These are phyloP conservation scores for Protonemura montana DNA, from an alignment of 2,888 invertebrate species.

Conservation along the genomic window DNA sequence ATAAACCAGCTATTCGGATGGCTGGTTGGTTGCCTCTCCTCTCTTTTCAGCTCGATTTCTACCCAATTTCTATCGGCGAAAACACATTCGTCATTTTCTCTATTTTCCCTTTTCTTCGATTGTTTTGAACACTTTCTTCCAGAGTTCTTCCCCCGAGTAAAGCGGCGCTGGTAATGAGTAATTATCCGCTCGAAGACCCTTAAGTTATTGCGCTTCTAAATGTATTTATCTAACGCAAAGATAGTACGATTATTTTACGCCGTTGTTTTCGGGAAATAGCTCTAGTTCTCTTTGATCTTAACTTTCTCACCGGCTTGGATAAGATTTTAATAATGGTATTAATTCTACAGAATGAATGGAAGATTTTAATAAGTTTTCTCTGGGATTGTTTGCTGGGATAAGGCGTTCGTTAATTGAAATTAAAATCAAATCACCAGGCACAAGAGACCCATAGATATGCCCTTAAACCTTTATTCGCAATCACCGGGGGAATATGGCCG, in stretches of 20 bases:
- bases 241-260: conserved; percentile 34
- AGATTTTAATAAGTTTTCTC: conserved; percentile 39
- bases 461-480: conserved; percentile 7
- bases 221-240: conserved; percentile 32
- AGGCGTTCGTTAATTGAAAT: conserved; percentile 38
- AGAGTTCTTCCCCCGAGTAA: neutral
- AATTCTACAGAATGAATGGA: conserved; percentile 33
- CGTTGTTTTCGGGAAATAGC: conserved; percentile 32
- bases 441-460: conserved; percentile 24
- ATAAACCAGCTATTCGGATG: neutral
- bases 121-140: conserved; percentile 23
- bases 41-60: neutral
- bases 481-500: neutral
- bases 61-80: neutral
- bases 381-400: conserved; percentile 28
- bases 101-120: conserved; percentile 13
- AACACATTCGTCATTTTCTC: neutral
- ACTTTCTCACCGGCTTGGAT: neutral
- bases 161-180: conserved; percentile 21
- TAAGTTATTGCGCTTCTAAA: conserved; percentile 3
- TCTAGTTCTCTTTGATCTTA: conserved; percentile 35
- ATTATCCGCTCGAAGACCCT: conserved; percentile 28
- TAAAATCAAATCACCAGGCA: conserved; percentile 37
- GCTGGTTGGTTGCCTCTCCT: neutral
- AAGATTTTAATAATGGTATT: conserved; percentile 39